Evolutionary conservation across 1,140 invertebrate genomes (phyloP), one percentile per base, ranked within the genome.

Genomic region (Macrosteles quadrilineatus): DNA sequence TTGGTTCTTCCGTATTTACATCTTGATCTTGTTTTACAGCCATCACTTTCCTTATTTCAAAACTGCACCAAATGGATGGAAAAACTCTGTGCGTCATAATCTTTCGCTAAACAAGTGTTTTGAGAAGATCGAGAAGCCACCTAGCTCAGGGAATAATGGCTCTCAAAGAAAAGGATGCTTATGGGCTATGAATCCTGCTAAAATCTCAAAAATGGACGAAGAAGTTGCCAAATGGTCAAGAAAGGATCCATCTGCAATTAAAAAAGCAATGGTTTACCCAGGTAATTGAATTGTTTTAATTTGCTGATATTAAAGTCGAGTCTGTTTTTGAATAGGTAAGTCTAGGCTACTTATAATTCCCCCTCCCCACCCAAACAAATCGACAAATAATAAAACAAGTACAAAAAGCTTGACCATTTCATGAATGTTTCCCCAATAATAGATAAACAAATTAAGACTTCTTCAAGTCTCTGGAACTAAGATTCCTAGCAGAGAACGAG

Each of bases 11-110:
- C n/a, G n/a, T n/a, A n/a, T n/a, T n/a, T n/a, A n/a, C n/a, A n/a
- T n/a, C n/a, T n/a, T n/a, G n/a, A 50, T 14, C 80, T 80, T 77
- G 76, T 73, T 78, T 89, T 90, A 36, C 84, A 96, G 93, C 81
- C 92, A 96, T 82, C 96, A 98, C 80, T 98, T 98, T 80, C 96
- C 96, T 1, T 98, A 98, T 80, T 98, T 98, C 80, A 96, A 96
- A 84, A 97, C 95, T 11, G 96, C 96, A 1, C 95, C 96, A 45
- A 96, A 93, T 79, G 96, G 96, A 19, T 98, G 96, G 96, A 98
- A 98, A 83, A 98, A 98, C 80, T 97, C 95, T 0, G 96, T 98
- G 0, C 85, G 96, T 72, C 97, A 98, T 79, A 98, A 98, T 83
- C 82, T 98, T 57, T 97, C 95, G 71, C 81, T 98, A 69, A 98